A percentile compares a stretch with the other conserved stretches of the same genome.
phyloP scores from a whole-genome alignment of 2,113 vertebrate species.

The Donacobius atricapilla region DNA sequence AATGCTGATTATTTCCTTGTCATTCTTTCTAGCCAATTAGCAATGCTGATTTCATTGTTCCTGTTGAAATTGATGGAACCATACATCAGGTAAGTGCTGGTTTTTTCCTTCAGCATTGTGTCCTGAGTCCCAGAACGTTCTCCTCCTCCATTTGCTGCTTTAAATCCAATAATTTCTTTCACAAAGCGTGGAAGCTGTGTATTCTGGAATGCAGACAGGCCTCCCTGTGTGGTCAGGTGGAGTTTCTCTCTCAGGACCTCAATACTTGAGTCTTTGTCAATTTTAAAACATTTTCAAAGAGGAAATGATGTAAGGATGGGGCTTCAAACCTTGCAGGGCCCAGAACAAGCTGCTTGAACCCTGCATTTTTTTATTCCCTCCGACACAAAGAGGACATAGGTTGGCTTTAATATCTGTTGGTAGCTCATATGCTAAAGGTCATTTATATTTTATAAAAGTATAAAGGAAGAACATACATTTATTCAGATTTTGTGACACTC shows the following conservation, averaged over 20 bases:
- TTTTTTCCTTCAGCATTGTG: neutral
- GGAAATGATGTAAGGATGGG: neutral
- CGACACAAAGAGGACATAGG: neutral
- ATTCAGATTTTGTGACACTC: neutral
- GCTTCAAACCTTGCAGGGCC: neutral
- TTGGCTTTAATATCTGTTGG: neutral
- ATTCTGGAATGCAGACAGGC: neutral
- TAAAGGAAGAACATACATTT: neutral
- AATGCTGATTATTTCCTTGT: conserved; percentile 31
- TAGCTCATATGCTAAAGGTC: neutral
- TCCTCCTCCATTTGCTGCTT: neutral
- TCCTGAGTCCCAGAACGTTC: rapidly evolving
- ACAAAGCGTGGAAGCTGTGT: neutral
- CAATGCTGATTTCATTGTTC: conserved; percentile 98
- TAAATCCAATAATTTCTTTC: neutral
- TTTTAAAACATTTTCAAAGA: neutral
- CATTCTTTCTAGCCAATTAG: conserved; percentile 86
- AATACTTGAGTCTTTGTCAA: neutral
- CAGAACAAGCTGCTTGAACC: neutral
- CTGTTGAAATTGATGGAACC: conserved; percentile 97
- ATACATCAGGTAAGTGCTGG: conserved; percentile 90
- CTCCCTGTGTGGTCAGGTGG: neutral
- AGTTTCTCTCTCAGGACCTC: neutral
- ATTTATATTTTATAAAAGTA: neutral
- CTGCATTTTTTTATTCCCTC: neutral